Base-by-base conservation (phyloP, 2,113 vertebrate genomes). In the Muntiacus reevesi region DNA sequence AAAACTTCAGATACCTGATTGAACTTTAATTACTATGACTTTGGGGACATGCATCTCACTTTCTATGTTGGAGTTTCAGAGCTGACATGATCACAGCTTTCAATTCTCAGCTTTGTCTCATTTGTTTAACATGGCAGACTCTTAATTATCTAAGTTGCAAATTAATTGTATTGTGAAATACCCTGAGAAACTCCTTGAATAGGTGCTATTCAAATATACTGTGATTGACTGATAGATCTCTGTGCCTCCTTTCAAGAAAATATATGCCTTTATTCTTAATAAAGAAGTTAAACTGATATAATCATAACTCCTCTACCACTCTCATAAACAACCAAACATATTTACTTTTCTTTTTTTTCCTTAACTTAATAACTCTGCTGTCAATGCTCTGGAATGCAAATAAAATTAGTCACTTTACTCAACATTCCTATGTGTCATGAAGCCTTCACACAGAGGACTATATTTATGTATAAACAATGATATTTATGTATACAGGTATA, bases 351-450 rank as follows among this genome's bases (percentile, higher is more conserved):
- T 47, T 93, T 79, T 74, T 82, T 6, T n/a, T 36, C 93, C 89
- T 96, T 98, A 97, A 85, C 89, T 96, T 98, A 97, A 83, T 97
- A 97, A 98, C 93, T 97, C 98, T 91, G 40, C 84, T 1, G 2
- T 96, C 89, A 98, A 40, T 96, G 92, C 45, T 81, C 94, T 84
- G 85, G 92, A 90, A 93, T 92, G 97, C 97, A 98, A 98, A 98
- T 98, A 97, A 98, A 98, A 98, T 97, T 92, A 97, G 89, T 55
- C 13, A 19, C 45, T 25, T 8, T 8, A 40, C 33, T 67, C n/a
- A 79, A 45, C 62, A 19, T 93, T 93, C 87, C 87, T 97, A 25
- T 89, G 85, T 93, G 55, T 82, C 97, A 82, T 89, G 59, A 79
- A 96, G 93, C 47, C 92, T 97, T 97, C 94, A 95, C 81, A 93